A percentile compares a stretch with the other conserved stretches of the same genome.
These are phyloP conservation scores for Timandra comae DNA, from an alignment of 2,888 invertebrate species.

Conservation along the genomic window DNA sequence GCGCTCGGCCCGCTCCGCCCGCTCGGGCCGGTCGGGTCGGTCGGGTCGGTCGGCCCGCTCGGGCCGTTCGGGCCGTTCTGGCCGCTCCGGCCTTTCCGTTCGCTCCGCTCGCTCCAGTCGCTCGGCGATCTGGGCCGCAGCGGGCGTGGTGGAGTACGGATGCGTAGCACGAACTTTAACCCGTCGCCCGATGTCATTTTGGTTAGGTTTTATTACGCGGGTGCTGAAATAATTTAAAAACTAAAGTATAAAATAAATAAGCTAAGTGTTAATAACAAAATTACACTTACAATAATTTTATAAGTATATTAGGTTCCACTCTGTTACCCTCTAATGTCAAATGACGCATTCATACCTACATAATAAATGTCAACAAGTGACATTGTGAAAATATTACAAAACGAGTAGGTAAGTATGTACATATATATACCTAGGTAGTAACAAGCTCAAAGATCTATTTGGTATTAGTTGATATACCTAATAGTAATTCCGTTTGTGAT, in stretches of 20 bases:
- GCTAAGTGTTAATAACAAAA: not conserved
- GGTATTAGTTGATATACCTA: no score
- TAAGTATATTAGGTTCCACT: constrained; percentile 1
- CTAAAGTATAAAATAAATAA: constrained; percentile 6
- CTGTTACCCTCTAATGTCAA: constrained; percentile 8
- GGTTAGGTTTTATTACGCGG: constrained; percentile 94
- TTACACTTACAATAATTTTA: not conserved
- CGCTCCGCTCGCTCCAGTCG: constrained; percentile 41
- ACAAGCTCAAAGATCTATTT: not conserved
- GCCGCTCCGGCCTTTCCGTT: constrained; percentile 37
- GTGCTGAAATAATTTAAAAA: constrained; percentile 87
- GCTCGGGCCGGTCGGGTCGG: constrained; percentile 36
- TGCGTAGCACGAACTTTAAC: constrained; percentile 82
- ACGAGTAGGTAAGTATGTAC: no score
- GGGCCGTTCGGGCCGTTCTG: constrained; percentile 40
- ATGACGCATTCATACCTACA: constrained; percentile 1
- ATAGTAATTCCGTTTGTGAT: no score
- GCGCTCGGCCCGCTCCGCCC: constrained; percentile 42
- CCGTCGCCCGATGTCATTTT: constrained; percentile 91
- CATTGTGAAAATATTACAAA: not conserved
- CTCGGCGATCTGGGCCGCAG: constrained; percentile 44
- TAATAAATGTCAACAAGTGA: constrained; percentile 11
- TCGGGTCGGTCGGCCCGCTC: constrained; percentile 46
- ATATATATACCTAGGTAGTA: no score
- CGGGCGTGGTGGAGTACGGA: constrained; percentile 51